Evolutionary conservation across 2,797 vertebrate genomes (phyloP).

Genomic region (Limosa lapponica): DNA sequence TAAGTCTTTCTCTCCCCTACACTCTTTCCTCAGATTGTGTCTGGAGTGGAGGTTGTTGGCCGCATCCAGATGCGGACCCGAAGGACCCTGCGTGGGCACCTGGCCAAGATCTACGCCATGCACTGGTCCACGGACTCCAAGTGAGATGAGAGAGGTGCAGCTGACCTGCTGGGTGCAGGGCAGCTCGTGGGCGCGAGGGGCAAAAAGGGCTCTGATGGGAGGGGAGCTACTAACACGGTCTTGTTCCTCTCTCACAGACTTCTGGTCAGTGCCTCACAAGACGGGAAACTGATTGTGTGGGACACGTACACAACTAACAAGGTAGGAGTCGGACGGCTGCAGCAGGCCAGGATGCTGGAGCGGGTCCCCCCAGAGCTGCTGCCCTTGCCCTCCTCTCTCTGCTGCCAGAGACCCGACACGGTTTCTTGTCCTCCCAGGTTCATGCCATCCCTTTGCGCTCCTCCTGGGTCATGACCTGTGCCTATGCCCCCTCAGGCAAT

Average conservation of each 20-base stretch:
- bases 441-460: constrained; percentile 96
- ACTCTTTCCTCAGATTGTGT: constrained; percentile 69
- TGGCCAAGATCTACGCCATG: constrained; percentile 98
- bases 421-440: constrained; percentile 79
- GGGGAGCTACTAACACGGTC: not conserved
- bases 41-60: constrained; percentile 81
- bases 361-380: fast-evolving
- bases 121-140: constrained; percentile 94
- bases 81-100: constrained; percentile 93
- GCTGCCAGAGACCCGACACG: fast-evolving
- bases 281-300: constrained; percentile 98
- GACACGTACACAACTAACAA: constrained; percentile 96
- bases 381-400: not conserved
- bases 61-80: constrained; percentile 93
- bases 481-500: constrained; percentile 96
- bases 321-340: constrained; percentile 70
- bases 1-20: not conserved
- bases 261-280: constrained; percentile 96
- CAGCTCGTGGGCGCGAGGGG: not conserved
- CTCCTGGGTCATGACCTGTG: constrained; percentile 99
- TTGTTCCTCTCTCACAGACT: constrained; percentile 78
- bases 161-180: not conserved
- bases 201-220: not conserved
- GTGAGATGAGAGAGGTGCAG: constrained; percentile 81
- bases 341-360: fast-evolving